Percentiles rank a stretch among this genome's conserved stretches.
phyloP scores from a whole-genome alignment of 2,888 invertebrate genomes.

The Altica lythri region DNA sequence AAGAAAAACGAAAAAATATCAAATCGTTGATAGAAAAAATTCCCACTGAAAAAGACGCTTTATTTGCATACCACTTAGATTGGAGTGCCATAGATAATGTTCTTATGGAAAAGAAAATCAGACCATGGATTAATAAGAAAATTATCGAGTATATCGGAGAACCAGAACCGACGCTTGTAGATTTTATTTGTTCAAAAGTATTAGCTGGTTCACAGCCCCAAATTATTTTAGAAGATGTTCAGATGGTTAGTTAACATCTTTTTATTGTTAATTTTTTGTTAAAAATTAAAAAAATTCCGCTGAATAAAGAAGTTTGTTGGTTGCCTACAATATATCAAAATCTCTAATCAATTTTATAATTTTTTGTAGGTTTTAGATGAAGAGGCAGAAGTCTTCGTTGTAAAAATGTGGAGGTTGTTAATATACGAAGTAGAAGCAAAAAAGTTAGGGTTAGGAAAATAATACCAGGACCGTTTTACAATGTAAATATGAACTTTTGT shows the following conservation, averaged over 20 bases:
- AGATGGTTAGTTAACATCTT: constrained; percentile 84
- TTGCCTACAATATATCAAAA: too few relatives aligned
- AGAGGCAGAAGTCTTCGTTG: constrained; percentile 99
- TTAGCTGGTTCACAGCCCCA: constrained; percentile 91
- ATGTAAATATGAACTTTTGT: constrained; percentile 23
- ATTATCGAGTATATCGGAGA: constrained; percentile 99
- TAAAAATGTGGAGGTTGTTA: constrained; percentile 99
- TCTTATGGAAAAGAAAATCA: constrained; percentile 93
- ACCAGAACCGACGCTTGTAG: constrained; percentile 97
- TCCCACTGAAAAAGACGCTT: constrained; percentile 94
- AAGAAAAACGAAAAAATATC: constrained; percentile 95
- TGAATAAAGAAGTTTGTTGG: constrained; percentile 1
- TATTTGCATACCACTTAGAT: constrained; percentile 94
- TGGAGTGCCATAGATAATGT: constrained; percentile 77
- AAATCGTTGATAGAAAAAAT: constrained; percentile 98
- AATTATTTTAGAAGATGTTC: constrained; percentile 95
- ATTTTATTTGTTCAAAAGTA: constrained; percentile 99
- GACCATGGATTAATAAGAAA: constrained; percentile 99
- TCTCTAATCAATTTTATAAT: constrained; percentile 29
- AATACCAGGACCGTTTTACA: constrained; percentile 42
- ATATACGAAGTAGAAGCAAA: constrained; percentile 99
- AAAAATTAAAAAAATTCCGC: neutral
- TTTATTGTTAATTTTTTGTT: constrained; percentile 2
- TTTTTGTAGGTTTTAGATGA: constrained; percentile 91
- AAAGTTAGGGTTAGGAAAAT: constrained; percentile 87